These are phyloP conservation scores for Phrynosoma blainvillii DNA, from an alignment of 2,113 vertebrate genomes.

Conservation along the genomic window DNA sequence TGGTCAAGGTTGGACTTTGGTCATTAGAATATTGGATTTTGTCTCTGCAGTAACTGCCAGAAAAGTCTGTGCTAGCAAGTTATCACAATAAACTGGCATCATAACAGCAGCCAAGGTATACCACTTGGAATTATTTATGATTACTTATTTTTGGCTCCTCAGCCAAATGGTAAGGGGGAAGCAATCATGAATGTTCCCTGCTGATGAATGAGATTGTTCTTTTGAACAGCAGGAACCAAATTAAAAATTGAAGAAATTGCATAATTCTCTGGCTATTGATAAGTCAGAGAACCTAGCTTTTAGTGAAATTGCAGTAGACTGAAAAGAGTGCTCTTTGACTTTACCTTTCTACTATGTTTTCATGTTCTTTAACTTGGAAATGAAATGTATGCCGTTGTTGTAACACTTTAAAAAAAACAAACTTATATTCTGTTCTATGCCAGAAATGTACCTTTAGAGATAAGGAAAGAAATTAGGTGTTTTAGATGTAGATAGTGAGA, in stretches of 20 bases:
- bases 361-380: conserved; percentile 53
- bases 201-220: conserved; percentile 18
- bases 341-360: neutral
- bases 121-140: conserved; percentile 27
- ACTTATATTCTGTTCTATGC: conserved; percentile 13
- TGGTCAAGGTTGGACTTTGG: conserved; percentile 21
- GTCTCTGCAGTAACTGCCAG: neutral
- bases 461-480: too few species aligned
- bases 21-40: conserved; percentile 30
- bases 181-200: neutral
- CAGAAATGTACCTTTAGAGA: conserved; percentile 16
- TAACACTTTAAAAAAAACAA: neutral
- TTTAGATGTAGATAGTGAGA: too few species aligned
- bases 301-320: conserved; percentile 27
- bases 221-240: conserved; percentile 30
- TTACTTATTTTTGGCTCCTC: conserved; percentile 13
- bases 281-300: conserved; percentile 25
- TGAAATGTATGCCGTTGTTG: conserved; percentile 13
- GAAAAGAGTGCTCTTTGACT: conserved; percentile 31
- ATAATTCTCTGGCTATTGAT: neutral
- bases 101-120: neutral
- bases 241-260: neutral
- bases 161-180: conserved; percentile 15
- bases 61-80: conserved; percentile 21
- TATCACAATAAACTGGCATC: neutral